Percentiles rank a stretch among this genome's conserved stretches.
Evolutionary conservation across 1,140 invertebrate species (phyloP).

Genomic region (Drosophila pachea): DNA sequence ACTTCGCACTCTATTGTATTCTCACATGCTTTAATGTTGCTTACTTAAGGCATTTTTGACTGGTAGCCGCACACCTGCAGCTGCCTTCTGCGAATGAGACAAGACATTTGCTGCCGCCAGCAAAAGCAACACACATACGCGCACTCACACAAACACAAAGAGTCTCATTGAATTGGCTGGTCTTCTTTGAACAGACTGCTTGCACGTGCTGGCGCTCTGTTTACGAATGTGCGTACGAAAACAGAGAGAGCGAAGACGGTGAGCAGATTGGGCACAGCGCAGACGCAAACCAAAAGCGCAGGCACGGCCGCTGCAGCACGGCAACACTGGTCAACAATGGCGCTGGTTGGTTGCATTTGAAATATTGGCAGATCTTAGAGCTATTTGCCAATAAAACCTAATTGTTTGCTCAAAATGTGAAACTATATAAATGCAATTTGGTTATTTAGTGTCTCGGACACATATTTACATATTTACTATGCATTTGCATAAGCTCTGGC

Average conservation of each 20-base stretch:
- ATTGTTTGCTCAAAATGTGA: not conserved
- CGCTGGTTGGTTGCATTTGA: constrained; percentile 3
- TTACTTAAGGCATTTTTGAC: constrained; percentile 63
- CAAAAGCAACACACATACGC: constrained; percentile 40
- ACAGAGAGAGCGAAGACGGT: constrained; percentile 56
- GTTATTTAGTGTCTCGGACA: too few relatives aligned
- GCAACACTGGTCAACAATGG: constrained; percentile 48
- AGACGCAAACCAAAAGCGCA: constrained; percentile 39
- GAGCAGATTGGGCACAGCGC: constrained; percentile 30
- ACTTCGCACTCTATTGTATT: not conserved
- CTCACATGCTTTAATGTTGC: constrained; percentile 48
- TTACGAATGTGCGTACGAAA: constrained; percentile 70
- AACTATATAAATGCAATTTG: not conserved
- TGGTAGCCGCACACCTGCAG: constrained; percentile 41
- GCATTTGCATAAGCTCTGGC: too few relatives aligned
- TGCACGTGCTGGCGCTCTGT: constrained; percentile 61
- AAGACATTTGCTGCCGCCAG: constrained; percentile 54
- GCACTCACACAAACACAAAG: not conserved
- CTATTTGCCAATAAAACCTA: not conserved
- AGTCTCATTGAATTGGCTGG: constrained; percentile 6
- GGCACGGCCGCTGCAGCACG: constrained; percentile 35
- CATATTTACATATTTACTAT: too few relatives aligned
- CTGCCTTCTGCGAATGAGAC: constrained; percentile 46
- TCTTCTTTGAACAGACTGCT: not conserved
- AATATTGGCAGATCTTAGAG: not conserved